Evolutionary conservation across 2,888 invertebrate genomes (phyloP), one percentile per base, ranked within the genome.

Genomic region (Drosophila lutescens): DNA sequence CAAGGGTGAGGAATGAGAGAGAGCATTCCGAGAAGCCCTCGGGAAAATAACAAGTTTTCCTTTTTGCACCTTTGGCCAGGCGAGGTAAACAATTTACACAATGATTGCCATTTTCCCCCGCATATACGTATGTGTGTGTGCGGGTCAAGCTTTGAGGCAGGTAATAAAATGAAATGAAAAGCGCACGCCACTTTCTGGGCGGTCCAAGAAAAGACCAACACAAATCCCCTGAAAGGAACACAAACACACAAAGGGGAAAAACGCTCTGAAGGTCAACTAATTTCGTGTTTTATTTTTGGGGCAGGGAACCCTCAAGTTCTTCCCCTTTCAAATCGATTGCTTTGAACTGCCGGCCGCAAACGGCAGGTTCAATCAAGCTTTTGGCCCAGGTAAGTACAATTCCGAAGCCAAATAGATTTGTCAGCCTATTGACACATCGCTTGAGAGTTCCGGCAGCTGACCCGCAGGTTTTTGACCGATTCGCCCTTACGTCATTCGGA

Each of bases 331-430:
- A 72, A 84, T 84, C 83, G 86, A 84, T 84, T 79, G 73, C 66
- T 73, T 71, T 74, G 70, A 74, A 68, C 74, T 65, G 53, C 40
- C 40, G 20, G 3, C 20, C 20, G 20, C 2, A 20, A 20, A 20
- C 20, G 43, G 65, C 30, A 68, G 81, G 84, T 84, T 84, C 84
- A 84, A 86, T 84, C 84, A 86, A 84, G 81, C 76, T 66, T 50
- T 63, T 44, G 49, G 30, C 30, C 12, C 36, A 54, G 26, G 26
- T 30, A 46, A 54, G 46, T 36, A 53, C 47, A 15, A 54, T 36
- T 46, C 43, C 13, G 53, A 44, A 63, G 63, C 46, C 51, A 72
- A 49, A 83, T 86, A 83, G 86, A 83, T 80, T 80, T 71, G 77
- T 80, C 55, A 68, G 51, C 38, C 67, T 46, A 74, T 70, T 77